Base-by-base conservation (phyloP, 1,140 invertebrate genomes). In the Potamilus streckersoni region DNA sequence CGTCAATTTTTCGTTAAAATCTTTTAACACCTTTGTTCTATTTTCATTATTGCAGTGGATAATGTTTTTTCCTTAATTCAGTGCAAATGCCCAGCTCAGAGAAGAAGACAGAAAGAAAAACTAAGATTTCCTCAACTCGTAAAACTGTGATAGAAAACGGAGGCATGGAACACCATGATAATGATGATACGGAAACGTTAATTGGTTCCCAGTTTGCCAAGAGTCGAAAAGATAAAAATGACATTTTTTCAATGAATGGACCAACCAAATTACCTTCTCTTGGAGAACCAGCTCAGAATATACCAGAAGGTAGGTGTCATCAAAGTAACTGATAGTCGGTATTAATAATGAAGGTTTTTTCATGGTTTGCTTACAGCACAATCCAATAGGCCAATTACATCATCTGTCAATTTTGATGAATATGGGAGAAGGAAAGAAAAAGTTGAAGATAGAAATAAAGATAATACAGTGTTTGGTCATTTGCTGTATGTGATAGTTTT, bases 81-180 rank as follows among this genome's bases (percentile, higher is more conserved):
- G 81, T 83, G 13, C 79, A 80, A 59, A 78, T 80, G 67, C 75
- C 69, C 11, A 76, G 75, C n/a, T 75, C 76, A 62, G 71, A 74
- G 23, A 76, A 74, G 66, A 80, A 80, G 65, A 11, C 62, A 31
- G 82, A 83, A n/a, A 81, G 80, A 74, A 83, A 80, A 65, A 76
- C 71, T 49, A 80, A 83, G 69, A 73, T 83, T 19, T 83, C 82
- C 23, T 79, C 82, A 2, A 83, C 82, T 31, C 76, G 79, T 69
- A 78, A 80, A 74, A 83, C 82, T 60, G 82, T 83, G 67, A 80
- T 83, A 76, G 82, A 83, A 57, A 83, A 83, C 55, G 82, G 82
- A 66, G 78, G 80, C 49, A 80, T 83, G 72, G 82, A 83, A 55
- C 69, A 83, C 68, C 75, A 77, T 73, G 75, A 77, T 74, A 83